These are phyloP conservation scores for Physeter macrocephalus DNA, from an alignment of 2,113 vertebrate species.

Conservation along the genomic window DNA sequence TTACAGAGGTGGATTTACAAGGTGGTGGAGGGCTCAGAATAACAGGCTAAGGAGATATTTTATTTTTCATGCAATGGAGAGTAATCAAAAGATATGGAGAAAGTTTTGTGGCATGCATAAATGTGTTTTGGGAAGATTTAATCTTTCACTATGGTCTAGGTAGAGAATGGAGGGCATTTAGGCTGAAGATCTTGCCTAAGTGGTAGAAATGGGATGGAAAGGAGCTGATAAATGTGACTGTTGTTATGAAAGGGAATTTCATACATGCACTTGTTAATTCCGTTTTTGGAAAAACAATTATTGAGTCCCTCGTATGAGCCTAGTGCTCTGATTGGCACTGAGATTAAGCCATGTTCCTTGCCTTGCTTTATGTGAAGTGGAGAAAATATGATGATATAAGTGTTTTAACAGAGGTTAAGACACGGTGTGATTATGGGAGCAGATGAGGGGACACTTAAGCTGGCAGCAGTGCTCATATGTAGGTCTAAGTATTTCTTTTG, in stretches of 20 bases:
- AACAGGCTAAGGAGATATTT: background rate
- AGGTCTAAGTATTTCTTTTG: background rate
- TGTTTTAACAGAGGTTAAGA: background rate
- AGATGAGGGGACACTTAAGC: background rate
- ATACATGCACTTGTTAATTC: background rate
- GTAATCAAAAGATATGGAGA: background rate
- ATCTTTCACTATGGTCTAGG: background rate
- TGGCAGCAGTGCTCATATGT: background rate
- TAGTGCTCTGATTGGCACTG: background rate
- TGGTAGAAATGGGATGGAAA: background rate
- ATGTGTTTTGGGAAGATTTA: background rate
- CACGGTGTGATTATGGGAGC: rapidly evolving
- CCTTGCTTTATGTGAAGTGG: background rate
- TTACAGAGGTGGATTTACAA: background rate
- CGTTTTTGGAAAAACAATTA: background rate
- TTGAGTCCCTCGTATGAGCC: background rate
- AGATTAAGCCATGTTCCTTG: background rate
- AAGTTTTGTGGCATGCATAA: background rate
- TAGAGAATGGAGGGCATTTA: background rate
- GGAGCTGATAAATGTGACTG: background rate
- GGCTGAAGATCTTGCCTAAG: background rate
- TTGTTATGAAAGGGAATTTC: background rate
- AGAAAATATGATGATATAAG: background rate
- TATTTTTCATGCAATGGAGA: background rate
- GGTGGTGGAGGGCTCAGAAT: background rate